phyloP scores from a whole-genome alignment of 1,140 invertebrate genomes.

The Agrypnia vestita region DNA sequence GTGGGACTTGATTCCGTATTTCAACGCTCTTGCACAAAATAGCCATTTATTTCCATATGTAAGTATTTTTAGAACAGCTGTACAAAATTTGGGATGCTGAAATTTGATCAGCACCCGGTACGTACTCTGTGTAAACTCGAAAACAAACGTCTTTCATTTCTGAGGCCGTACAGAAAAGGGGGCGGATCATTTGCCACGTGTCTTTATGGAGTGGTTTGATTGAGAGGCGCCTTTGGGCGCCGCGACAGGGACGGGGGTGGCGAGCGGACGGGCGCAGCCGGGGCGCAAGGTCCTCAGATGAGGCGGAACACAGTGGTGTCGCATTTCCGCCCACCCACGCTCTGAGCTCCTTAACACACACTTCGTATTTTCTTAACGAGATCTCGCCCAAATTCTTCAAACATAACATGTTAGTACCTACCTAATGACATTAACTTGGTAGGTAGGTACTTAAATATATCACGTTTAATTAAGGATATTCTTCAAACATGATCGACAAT shows the following conservation, averaged over 20 bases:
- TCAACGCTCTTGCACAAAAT: constrained; percentile 41
- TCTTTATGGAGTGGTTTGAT: background rate
- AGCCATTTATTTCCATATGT: constrained; percentile 31
- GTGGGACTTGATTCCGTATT: constrained; percentile 8
- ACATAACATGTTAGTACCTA: too few relatives aligned
- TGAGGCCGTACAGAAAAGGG: background rate
- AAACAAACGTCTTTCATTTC: background rate
- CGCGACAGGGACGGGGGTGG: background rate
- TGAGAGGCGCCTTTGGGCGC: background rate
- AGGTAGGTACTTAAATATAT: too few relatives aligned
- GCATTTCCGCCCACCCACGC: constrained; percentile 25
- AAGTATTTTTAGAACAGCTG: constrained; percentile 28
- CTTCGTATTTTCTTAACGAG: constrained; percentile 42
- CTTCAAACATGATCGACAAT: too few relatives aligned
- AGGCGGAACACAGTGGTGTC: constrained; percentile 34
- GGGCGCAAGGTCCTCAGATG: constrained; percentile 22
- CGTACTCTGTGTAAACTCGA: background rate
- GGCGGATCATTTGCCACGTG: background rate
- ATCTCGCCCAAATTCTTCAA: constrained; percentile 15
- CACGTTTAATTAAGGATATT: too few relatives aligned
- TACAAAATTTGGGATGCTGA: constrained; percentile 29
- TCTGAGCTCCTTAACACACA: constrained; percentile 28
- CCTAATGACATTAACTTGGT: too few relatives aligned
- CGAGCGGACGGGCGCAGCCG: background rate
- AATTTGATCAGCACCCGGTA: constrained; percentile 23